These are phyloP conservation scores for Pterobdella sp. DNA, from an alignment of 2,888 invertebrate species.

Conservation along the genomic window DNA sequence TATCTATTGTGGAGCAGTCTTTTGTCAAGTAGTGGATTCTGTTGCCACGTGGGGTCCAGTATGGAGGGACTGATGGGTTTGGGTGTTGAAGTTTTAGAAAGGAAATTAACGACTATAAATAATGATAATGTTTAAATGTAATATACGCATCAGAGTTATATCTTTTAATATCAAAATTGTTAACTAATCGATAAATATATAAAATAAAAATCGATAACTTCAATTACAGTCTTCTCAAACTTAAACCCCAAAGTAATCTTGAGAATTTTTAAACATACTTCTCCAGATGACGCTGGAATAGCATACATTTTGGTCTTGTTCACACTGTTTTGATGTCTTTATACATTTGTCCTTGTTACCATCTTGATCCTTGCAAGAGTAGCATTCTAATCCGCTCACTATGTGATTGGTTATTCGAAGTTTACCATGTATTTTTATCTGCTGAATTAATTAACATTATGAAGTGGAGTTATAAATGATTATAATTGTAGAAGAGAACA, in stretches of 20 bases:
- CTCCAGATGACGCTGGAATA: constrained; percentile 86
- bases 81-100: too few relatives aligned
- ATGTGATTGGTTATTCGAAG: too few relatives aligned
- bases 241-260: neutral
- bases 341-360: constrained; percentile 84
- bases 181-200: too few relatives aligned
- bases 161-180: too few relatives aligned
- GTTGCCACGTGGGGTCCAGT: constrained; percentile 83
- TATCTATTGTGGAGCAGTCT: constrained; percentile 70
- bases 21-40: constrained; percentile 90
- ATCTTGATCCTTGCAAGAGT: constrained; percentile 85
- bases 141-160: neutral
- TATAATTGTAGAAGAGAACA: too few relatives aligned
- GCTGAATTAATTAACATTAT: too few relatives aligned
- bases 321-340: constrained; percentile 81
- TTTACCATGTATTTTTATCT: too few relatives aligned
- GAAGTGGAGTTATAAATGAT: too few relatives aligned
- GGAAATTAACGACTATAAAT: too few relatives aligned
- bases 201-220: too few relatives aligned
- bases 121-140: too few relatives aligned
- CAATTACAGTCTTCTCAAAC: too few relatives aligned
- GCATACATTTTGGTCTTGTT: constrained; percentile 72
- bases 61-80: constrained; percentile 65
- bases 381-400: constrained; percentile 70
- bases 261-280: constrained; percentile 55